phyloP scores from a whole-genome alignment of 2,888 invertebrate genomes.

The Dolichomitus sp. region DNA sequence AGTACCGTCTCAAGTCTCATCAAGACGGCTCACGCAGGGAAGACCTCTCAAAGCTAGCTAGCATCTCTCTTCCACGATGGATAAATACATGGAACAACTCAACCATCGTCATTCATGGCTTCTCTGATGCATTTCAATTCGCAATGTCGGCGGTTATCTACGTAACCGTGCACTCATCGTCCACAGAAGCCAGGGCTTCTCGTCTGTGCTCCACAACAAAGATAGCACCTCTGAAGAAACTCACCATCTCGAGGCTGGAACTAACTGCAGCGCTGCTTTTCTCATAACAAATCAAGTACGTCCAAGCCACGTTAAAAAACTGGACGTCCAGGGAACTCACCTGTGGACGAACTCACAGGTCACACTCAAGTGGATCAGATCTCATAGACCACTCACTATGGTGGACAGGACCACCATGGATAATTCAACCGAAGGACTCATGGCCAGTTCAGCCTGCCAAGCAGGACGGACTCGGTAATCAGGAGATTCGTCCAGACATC shows the following conservation, averaged over 20 bases:
- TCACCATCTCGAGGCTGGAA: constrained; percentile 71
- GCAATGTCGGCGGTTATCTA: too few relatives aligned
- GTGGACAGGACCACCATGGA: too few relatives aligned
- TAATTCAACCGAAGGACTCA: background rate
- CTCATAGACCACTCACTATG: too few relatives aligned
- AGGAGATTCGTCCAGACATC: background rate
- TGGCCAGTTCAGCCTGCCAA: constrained; percentile 8
- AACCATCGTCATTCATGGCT: too few relatives aligned
- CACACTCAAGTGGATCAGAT: too few relatives aligned
- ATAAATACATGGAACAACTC: too few relatives aligned
- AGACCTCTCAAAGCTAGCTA: constrained; percentile 49
- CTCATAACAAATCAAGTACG: constrained; percentile 49
- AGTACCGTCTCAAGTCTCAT: background rate
- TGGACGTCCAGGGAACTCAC: constrained; percentile 13
- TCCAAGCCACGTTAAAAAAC: background rate
- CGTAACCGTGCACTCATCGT: too few relatives aligned
- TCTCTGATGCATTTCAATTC: too few relatives aligned
- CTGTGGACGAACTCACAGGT: constrained; percentile 66
- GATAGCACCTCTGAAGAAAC: too few relatives aligned
- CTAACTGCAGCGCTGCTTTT: constrained; percentile 69
- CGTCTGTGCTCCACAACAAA: too few relatives aligned
- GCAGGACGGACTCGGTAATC: background rate
- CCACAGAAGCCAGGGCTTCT: too few relatives aligned
- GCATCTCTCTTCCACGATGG: too few relatives aligned
- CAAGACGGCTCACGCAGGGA: constrained; percentile 50